Base-by-base conservation (phyloP, 2,797 vertebrate species). In the Petrocephalus sullivani region DNA sequence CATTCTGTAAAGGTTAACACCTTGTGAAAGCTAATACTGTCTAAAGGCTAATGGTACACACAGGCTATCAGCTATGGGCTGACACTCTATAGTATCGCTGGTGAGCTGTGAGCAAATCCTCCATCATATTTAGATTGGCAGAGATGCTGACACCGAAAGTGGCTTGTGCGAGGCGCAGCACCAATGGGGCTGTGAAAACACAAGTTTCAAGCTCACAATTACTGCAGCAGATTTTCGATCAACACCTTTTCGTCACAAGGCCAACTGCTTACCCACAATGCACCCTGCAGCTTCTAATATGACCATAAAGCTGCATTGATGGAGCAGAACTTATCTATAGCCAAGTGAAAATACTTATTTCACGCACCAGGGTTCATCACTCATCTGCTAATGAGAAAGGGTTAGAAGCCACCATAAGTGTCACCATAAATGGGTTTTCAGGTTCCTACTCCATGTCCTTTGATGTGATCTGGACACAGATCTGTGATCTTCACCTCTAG, bases 341-440 rank as follows among this genome's bases (percentile, higher is more conserved):
- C 75, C 41, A 49, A 81, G 41, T 81, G 75, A 81, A 81, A 81
- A 81, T 81, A 81, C 75, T 81, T 81, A 81, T 81, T 81, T 81
- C 75, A 81, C 41, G 75, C 75, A 81, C 41, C 75, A 81, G 19
- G 19, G 41, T 81, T 49, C 41, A 81, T 49, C 75, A 81, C 41
- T 81, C 75, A 81, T 49, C 49, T 21, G 67, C 41, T 46, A 81
- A 81, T n/a, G 41, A 81, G 75, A 81, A 81, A 81, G 41, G 75
- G 46, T 81, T 81, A 81, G 19, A n/a, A 49, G 8, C 41, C 75
- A 41, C 41, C 37, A 41, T 75, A 75, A 75, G 33, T 16, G 14
- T 75, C 67, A 37, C 67, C 33, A 81, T 81, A 49, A 81, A 75
- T 75, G 67, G 14, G 37, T 41, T 41, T 41, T 33, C 33, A 75